A percentile compares a stretch with the other conserved stretches of the same genome.
These are phyloP conservation scores for Bambusicola thoracicus DNA, from an alignment of 2,113 vertebrate species.

Conservation along the genomic window DNA sequence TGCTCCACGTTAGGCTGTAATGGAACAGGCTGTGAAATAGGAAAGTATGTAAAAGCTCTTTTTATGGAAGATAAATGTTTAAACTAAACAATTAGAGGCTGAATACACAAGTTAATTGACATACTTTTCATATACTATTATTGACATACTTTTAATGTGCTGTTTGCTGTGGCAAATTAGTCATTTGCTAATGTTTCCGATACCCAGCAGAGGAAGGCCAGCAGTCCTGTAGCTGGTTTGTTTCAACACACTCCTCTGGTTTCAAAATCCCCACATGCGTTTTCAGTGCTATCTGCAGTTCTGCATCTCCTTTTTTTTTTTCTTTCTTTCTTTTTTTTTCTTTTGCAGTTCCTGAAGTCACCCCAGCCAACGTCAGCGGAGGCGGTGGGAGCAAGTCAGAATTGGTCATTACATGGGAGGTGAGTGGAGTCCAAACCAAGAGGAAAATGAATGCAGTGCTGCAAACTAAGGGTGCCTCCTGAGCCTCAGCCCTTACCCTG, in stretches of 20 bases:
- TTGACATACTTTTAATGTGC: constrained; percentile 46
- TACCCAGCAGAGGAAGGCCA: background rate
- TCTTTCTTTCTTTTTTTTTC: constrained; percentile 31
- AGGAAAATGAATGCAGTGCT: background rate
- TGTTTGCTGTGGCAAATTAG: constrained; percentile 46
- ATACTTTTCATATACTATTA: background rate
- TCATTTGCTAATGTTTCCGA: background rate
- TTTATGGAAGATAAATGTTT: constrained; percentile 33
- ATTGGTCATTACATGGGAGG: constrained; percentile 99
- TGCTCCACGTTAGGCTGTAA: background rate
- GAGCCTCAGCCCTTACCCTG: background rate
- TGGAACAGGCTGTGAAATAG: background rate
- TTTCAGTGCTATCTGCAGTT: background rate
- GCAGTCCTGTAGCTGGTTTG: background rate
- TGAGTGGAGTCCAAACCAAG: constrained; percentile 66
- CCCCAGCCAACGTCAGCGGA: constrained; percentile 94
- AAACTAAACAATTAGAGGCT: constrained; percentile 44
- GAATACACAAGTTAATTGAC: constrained; percentile 41
- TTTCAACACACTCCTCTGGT: background rate
- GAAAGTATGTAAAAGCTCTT: background rate
- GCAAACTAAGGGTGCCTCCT: background rate
- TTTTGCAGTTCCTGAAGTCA: constrained; percentile 90
- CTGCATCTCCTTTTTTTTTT: constrained; percentile 6
- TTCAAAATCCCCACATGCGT: background rate
- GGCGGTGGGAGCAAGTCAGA: constrained; percentile 96